Conservation (phyloP, 2,888 invertebrate species). For the Lasioglossum zephyrum region DNA sequence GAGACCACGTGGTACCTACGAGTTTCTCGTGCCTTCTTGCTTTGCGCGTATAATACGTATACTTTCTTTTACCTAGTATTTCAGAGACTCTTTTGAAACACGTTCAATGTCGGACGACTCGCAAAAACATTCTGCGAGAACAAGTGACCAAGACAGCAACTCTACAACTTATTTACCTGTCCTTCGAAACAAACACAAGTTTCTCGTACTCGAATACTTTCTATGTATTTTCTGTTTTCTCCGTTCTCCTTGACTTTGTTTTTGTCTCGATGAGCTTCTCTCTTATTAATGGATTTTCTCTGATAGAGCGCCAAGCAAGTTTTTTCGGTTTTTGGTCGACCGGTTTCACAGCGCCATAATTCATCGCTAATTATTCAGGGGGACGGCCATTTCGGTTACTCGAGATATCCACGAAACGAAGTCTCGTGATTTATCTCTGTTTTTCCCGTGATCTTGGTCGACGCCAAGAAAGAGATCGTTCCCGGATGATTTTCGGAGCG, state of each 20-base stretch:
- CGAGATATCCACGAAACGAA: not conserved
- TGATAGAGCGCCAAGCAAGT: not conserved
- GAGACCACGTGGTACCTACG: too few species aligned
- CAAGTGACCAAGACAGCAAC: not conserved
- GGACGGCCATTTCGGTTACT: not conserved
- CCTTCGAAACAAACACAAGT: not conserved
- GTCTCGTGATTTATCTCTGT: not conserved
- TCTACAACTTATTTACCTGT: not conserved
- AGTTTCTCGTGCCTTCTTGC: too few species aligned
- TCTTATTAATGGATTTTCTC: not conserved
- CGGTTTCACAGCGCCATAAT: not conserved
- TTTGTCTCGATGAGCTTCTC: too few species aligned
- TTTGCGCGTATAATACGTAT: too few species aligned
- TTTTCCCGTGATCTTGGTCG: not conserved
- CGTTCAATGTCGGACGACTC: not conserved
- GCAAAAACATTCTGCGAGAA: not conserved
- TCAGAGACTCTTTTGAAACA: not conserved
- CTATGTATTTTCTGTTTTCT: not conserved
- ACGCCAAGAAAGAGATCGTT: not conserved
- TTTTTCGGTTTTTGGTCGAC: not conserved
- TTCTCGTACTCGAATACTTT: not conserved
- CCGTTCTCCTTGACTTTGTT: not conserved
- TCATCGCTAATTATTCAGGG: not conserved
- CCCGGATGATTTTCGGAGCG: not conserved
- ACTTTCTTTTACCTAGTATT: not conserved